Evolutionary conservation across 2,888 invertebrate genomes (phyloP).

Genomic region (Plebejus melissa): DNA sequence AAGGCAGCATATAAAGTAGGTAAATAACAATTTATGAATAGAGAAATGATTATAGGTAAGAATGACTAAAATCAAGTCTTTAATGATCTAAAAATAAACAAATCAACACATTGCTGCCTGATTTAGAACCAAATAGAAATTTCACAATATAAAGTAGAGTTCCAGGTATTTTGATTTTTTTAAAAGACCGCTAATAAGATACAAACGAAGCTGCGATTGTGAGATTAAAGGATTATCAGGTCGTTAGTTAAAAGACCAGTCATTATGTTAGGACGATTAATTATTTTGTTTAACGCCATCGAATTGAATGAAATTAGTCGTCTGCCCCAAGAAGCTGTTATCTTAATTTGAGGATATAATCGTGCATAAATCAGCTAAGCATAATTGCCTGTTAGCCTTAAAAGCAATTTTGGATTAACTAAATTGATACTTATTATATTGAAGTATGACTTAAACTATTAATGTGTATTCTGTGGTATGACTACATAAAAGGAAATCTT

Average conservation of each 20-base stretch:
- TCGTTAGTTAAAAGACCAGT: conserved; percentile 17
- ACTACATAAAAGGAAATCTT: background rate
- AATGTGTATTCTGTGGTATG: too few relatives aligned
- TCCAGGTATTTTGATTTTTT: background rate
- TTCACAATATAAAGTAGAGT: background rate
- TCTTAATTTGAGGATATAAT: background rate
- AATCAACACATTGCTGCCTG: background rate
- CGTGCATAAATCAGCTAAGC: conserved; percentile 18
- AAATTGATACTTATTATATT: background rate
- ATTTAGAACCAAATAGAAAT: background rate
- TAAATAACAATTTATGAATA: background rate
- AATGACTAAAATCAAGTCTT: background rate
- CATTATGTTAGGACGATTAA: conserved; percentile 7
- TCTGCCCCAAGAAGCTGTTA: conserved; percentile 13
- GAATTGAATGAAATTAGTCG: conserved; percentile 18
- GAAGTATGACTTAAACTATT: background rate
- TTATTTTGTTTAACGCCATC: conserved; percentile 19
- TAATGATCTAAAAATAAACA: background rate
- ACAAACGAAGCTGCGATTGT: background rate
- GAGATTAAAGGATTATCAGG: conserved; percentile 6
- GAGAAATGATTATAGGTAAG: too few relatives aligned
- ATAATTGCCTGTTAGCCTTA: conserved; percentile 2
- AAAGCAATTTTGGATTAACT: background rate
- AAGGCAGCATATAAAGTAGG: background rate
- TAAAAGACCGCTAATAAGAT: background rate